A percentile compares a stretch with the other conserved stretches of the same genome.
Evolutionary conservation across 2,113 vertebrate genomes (phyloP).

Genomic region (Gavialis gangeticus): DNA sequence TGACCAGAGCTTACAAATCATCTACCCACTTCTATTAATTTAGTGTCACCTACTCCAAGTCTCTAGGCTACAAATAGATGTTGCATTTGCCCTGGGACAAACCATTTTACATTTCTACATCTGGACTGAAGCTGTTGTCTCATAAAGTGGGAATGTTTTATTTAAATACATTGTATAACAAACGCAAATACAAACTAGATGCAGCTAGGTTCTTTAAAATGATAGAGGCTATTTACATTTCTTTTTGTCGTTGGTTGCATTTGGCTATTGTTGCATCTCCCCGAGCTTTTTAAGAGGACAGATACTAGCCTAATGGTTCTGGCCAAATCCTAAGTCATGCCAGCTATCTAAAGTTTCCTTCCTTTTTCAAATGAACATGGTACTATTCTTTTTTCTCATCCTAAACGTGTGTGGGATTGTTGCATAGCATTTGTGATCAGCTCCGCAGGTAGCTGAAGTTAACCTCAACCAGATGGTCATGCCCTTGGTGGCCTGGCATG

Average conservation of each 20-base stretch:
- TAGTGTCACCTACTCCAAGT: too few relatives aligned
- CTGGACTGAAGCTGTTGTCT: neutral
- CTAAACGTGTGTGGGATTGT: neutral
- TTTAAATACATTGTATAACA: neutral
- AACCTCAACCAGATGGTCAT: neutral
- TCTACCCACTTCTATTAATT: neutral
- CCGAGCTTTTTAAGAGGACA: too few relatives aligned
- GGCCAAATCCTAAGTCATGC: neutral
- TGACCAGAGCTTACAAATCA: neutral
- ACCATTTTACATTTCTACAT: neutral
- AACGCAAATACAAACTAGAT: neutral
- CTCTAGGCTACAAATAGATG: too few relatives aligned
- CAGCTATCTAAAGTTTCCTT: neutral
- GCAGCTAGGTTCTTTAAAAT: accelerated
- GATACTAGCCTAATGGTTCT: neutral
- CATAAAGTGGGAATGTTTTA: neutral
- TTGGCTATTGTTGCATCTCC: too few relatives aligned
- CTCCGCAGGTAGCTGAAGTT: neutral
- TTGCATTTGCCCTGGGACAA: too few relatives aligned
- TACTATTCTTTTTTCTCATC: neutral
- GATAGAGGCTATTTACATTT: neutral
- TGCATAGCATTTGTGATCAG: neutral
- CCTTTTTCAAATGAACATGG: neutral
- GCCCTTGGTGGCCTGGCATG: neutral
- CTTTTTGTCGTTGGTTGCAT: neutral